These are phyloP conservation scores for Stenopsyche tienmushanensis DNA, from an alignment of 1,140 invertebrate species.

Conservation along the genomic window DNA sequence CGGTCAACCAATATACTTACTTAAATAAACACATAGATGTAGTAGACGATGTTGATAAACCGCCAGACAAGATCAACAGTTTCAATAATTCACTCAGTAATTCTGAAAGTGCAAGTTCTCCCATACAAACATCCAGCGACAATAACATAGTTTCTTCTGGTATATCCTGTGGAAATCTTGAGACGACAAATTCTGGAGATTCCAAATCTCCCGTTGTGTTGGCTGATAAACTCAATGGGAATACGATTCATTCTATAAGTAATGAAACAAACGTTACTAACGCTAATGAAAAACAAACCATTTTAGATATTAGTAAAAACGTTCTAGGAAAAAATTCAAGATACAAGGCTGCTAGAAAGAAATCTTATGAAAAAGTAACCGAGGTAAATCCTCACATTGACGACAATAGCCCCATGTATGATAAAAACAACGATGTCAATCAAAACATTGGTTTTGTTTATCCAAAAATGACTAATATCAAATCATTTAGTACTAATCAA, in stretches of 20 bases:
- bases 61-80: background rate
- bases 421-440: constrained; percentile 30
- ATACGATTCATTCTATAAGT: background rate
- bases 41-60: constrained; percentile 18
- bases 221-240: constrained; percentile 18
- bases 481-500: constrained; percentile 31
- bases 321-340: constrained; percentile 13
- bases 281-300: constrained; percentile 8
- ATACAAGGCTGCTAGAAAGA: constrained; percentile 27
- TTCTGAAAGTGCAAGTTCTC: constrained; percentile 34
- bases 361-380: constrained; percentile 22
- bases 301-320: constrained; percentile 1
- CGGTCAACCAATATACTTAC: constrained; percentile 5
- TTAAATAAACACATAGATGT: constrained; percentile 27
- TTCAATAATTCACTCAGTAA: constrained; percentile 31
- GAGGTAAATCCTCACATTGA: constrained; percentile 4
- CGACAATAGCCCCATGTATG: constrained; percentile 8
- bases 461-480: constrained; percentile 27
- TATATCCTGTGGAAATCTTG: constrained; percentile 26
- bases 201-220: constrained; percentile 23
- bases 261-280: background rate
- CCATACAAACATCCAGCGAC: constrained; percentile 36
- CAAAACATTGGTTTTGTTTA: constrained; percentile 36
- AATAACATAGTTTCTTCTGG: constrained; percentile 32
- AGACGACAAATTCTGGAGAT: constrained; percentile 16